A percentile compares a stretch with the other conserved stretches of the same genome.
phyloP scores from a whole-genome alignment of 2,113 vertebrate species.

The Cairina moschata region DNA sequence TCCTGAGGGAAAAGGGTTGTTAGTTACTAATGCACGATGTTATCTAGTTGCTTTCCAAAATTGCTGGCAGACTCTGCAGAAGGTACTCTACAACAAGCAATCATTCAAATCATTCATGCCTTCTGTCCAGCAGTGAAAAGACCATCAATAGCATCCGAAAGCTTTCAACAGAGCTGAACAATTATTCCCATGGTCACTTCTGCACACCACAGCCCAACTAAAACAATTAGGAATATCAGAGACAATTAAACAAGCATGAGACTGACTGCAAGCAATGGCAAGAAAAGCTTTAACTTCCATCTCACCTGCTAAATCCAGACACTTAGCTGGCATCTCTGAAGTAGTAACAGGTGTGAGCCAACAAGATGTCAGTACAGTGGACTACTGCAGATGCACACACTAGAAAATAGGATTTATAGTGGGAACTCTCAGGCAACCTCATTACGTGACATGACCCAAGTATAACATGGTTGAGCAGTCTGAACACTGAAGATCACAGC shows the following conservation, averaged over 20 bases:
- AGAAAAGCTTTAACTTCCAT: neutral
- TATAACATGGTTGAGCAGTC: neutral
- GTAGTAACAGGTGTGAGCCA: neutral
- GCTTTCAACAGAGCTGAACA: neutral
- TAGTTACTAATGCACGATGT: neutral
- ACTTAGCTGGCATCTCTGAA: neutral
- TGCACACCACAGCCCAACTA: neutral
- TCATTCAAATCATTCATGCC: neutral
- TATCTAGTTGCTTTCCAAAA: neutral
- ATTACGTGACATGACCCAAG: neutral
- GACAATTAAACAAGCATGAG: neutral
- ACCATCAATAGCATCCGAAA: neutral
- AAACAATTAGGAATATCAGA: neutral
- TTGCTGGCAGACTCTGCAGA: neutral
- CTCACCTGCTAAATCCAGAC: neutral
- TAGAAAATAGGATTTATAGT: neutral
- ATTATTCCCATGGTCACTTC: neutral
- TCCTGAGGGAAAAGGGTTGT: neutral
- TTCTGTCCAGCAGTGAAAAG: neutral
- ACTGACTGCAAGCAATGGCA: neutral
- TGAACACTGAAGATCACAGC: fast-evolving
- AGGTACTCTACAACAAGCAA: neutral
- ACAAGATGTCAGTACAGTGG: neutral
- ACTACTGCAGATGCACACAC: neutral
- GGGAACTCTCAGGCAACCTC: neutral